Percentiles rank a stretch among this genome's conserved stretches.
These are phyloP conservation scores for Mormyrops attenuatus DNA, from an alignment of 2,797 vertebrate genomes.

Conservation along the genomic window DNA sequence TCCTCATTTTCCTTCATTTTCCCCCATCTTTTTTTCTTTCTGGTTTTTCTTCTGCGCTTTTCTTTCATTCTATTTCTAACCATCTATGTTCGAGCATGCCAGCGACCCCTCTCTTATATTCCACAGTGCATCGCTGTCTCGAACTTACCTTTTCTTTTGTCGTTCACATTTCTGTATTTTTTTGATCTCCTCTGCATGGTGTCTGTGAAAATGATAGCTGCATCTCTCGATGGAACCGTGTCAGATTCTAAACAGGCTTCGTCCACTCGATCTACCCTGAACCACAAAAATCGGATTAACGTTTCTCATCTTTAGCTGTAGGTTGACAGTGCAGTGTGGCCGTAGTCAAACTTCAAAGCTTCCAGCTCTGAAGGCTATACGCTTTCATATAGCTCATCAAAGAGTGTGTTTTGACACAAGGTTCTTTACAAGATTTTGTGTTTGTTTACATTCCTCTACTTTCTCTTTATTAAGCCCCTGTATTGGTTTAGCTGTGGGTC, in stretches of 20 bases:
- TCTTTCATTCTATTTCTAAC: conserved; percentile 50
- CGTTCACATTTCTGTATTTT: conserved; percentile 58
- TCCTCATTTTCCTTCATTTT: conserved; percentile 75
- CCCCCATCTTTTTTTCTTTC: conserved; percentile 43
- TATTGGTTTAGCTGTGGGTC: neutral
- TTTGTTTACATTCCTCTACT: neutral
- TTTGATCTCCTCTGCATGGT: conserved; percentile 90
- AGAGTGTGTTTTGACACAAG: neutral
- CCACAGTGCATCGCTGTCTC: conserved; percentile 79
- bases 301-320: conserved; percentile 96
- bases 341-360: conserved; percentile 26
- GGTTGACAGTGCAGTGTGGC: conserved; percentile 46
- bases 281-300: conserved; percentile 99
- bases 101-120: conserved; percentile 78
- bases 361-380: neutral
- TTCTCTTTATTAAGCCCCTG: neutral
- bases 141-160: conserved; percentile 62
- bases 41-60: conserved; percentile 48
- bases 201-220: conserved; percentile 99
- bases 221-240: conserved; percentile 99
- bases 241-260: conserved; percentile 98
- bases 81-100: conserved; percentile 80
- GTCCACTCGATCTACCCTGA: conserved; percentile 98
- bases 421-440: neutral
- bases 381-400: neutral